A percentile compares a stretch with the other conserved stretches of the same genome.
Evolutionary conservation across 1,140 invertebrate genomes (phyloP).

Genomic region (Drosophila persimilis): DNA sequence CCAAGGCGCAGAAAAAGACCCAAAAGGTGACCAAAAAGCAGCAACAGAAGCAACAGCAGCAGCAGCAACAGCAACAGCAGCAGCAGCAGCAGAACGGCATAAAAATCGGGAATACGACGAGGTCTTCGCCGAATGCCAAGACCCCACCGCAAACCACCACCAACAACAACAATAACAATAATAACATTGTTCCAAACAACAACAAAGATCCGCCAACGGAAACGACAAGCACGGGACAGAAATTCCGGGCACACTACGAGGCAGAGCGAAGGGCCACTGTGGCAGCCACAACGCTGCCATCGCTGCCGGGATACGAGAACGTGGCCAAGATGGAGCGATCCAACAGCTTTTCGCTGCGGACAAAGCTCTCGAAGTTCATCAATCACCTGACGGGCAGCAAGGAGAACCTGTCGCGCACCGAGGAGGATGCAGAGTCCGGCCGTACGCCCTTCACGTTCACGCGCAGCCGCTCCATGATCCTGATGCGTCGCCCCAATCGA

Average conservation of each 20-base stretch:
- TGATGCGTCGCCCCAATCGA: slow-evolving; percentile 69
- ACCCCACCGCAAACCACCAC: slow-evolving; percentile 25
- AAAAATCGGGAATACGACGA: slow-evolving; percentile 32
- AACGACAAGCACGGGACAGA: slow-evolving; percentile 51
- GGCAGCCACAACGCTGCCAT: slow-evolving; percentile 5
- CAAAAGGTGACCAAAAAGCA: slow-evolving; percentile 74
- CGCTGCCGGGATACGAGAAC: slow-evolving; percentile 39
- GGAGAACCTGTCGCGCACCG: slow-evolving; percentile 36
- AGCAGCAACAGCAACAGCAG: slow-evolving; percentile 34
- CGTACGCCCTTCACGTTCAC: slow-evolving; percentile 68
- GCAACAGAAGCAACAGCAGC: slow-evolving; percentile 57
- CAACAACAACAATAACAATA: slow-evolving; percentile 54
- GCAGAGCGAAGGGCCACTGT: slow-evolving; percentile 35
- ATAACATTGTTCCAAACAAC: slow-evolving; percentile 11
- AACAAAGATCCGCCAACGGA: slow-evolving; percentile 7
- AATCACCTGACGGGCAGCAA: slow-evolving; percentile 79
- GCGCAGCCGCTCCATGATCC: slow-evolving; percentile 80
- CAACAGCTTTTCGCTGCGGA: slow-evolving; percentile 70
- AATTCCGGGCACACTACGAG: slow-evolving; percentile 54
- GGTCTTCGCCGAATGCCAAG: slow-evolving; percentile 45
- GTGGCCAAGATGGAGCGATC: slow-evolving; percentile 76
- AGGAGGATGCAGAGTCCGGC: slow-evolving; percentile 50
- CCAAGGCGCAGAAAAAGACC: slow-evolving; percentile 75
- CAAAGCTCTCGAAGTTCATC: slow-evolving; percentile 70
- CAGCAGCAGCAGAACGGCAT: slow-evolving; percentile 39